Conservation (phyloP, 2,888 invertebrate genomes). For the Crepidodera aurea region DNA sequence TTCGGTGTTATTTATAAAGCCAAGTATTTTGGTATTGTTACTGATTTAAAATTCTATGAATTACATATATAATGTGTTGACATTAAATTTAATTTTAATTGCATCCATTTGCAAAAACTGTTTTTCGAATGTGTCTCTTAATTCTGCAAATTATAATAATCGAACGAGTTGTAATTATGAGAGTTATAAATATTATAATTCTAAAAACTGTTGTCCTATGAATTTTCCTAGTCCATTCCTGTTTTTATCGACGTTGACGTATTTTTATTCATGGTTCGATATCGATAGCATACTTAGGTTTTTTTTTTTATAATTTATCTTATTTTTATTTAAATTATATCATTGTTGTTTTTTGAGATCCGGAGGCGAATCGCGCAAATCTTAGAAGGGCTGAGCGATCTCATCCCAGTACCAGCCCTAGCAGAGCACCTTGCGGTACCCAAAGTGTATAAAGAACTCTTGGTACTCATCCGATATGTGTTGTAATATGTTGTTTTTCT, state of each 20-base stretch:
- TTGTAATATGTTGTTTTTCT: slow-evolving; percentile 55
- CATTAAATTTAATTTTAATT: no score
- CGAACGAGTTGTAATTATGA: no score
- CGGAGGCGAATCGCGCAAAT: slow-evolving; percentile 49
- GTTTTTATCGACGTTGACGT: slow-evolving; percentile 13
- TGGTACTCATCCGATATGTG: slow-evolving; percentile 54
- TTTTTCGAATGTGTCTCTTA: no score
- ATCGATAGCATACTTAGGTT: slow-evolving; percentile 40
- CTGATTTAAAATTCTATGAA: no score
- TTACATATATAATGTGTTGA: no score
- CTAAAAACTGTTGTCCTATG: no score
- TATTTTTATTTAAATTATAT: slow-evolving; percentile 59
- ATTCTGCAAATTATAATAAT: no score
- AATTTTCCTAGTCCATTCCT: not conserved
- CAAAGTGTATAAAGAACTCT: slow-evolving; percentile 31
- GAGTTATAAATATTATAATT: no score
- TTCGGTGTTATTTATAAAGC: no score
- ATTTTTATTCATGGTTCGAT: slow-evolving; percentile 33
- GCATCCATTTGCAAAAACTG: no score
- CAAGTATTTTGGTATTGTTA: no score
- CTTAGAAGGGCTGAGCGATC: slow-evolving; percentile 57
- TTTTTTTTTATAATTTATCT: slow-evolving; percentile 55
- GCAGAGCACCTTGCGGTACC: slow-evolving; percentile 38
- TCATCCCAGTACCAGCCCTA: slow-evolving; percentile 52
- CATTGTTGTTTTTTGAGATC: slow-evolving; percentile 55